Conservation (phyloP, 2,888 invertebrate species). For the Esperia sulphurella region DNA sequence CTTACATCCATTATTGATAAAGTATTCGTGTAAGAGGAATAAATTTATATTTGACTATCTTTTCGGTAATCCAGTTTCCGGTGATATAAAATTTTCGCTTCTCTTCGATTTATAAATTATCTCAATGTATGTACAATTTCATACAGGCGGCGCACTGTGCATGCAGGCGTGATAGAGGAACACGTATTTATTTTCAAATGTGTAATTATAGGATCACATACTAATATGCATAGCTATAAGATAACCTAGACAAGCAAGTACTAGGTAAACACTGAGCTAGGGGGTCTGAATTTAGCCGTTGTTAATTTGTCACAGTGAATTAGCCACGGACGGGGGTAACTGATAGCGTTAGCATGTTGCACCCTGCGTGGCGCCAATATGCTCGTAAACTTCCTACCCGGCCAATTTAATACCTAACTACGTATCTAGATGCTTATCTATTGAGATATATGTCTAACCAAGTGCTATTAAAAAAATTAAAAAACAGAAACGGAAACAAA, state of each 20-base stretch:
- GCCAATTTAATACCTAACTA: conserved; percentile 70
- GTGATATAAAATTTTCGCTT: too few relatives aligned
- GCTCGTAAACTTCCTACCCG: conserved; percentile 67
- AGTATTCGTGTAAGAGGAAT: too few relatives aligned
- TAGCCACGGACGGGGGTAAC: conserved; percentile 72
- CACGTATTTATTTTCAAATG: too few relatives aligned
- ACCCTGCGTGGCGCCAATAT: conserved; percentile 72
- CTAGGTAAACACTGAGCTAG: conserved; percentile 20
- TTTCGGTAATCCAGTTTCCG: too few relatives aligned
- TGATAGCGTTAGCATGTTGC: conserved; percentile 76
- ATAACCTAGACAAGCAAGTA: conserved; percentile 4
- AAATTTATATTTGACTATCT: too few relatives aligned
- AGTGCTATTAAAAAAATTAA: background rate
- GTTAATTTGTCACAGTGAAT: conserved; percentile 79
- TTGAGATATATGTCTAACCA: conserved; percentile 18
- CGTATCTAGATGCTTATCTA: conserved; percentile 60
- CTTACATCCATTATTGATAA: too few relatives aligned
- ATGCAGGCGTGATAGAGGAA: background rate
- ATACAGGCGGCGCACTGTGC: too few relatives aligned
- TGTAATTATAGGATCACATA: background rate
- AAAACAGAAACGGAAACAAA: too few relatives aligned
- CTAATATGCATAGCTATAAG: background rate
- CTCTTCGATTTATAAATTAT: too few relatives aligned
- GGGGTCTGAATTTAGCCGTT: conserved; percentile 70
- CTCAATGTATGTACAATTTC: too few relatives aligned